These are phyloP conservation scores for Epinotia ramella DNA, from an alignment of 2,888 invertebrate species.

Conservation along the genomic window DNA sequence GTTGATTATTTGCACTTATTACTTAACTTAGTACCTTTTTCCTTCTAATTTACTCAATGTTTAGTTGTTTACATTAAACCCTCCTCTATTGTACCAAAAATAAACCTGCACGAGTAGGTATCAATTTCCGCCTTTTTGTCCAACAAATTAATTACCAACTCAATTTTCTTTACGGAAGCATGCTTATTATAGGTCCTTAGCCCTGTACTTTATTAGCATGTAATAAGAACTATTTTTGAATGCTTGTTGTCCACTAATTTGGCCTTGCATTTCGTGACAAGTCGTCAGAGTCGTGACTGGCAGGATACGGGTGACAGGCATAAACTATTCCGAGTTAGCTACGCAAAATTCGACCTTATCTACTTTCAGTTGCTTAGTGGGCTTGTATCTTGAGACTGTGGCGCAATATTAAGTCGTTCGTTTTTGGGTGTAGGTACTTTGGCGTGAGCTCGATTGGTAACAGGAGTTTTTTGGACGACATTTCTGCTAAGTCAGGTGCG, in stretches of 20 bases:
- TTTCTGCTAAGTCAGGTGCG: neutral
- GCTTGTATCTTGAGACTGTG: neutral
- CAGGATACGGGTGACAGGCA: slow-evolving; percentile 48
- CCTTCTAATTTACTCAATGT: neutral
- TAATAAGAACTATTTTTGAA: slow-evolving; percentile 19
- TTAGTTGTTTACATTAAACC: slow-evolving; percentile 6
- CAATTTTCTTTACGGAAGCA: slow-evolving; percentile 43
- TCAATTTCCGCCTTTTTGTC: slow-evolving; percentile 37
- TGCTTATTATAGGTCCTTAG: slow-evolving; percentile 23
- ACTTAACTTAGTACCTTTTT: neutral
- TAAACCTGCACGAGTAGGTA: slow-evolving; percentile 11
- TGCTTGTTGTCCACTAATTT: neutral
- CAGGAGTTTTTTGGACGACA: slow-evolving; percentile 4
- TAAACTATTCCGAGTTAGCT: slow-evolving; percentile 13
- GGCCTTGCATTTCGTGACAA: slow-evolving; percentile 46
- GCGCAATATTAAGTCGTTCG: neutral
- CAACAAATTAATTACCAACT: slow-evolving; percentile 36
- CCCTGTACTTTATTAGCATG: slow-evolving; percentile 19
- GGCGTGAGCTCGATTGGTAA: neutral
- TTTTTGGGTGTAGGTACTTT: neutral
- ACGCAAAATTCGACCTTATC: slow-evolving; percentile 14
- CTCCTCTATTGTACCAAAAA: slow-evolving; percentile 19
- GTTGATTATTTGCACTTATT: neutral
- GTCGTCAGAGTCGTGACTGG: slow-evolving; percentile 47
- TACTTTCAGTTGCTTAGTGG: neutral